A percentile compares a stretch with the other conserved stretches of the same genome.
Conservation (phyloP, 2,797 vertebrate species). For the Gymnothorax javanicus region DNA sequence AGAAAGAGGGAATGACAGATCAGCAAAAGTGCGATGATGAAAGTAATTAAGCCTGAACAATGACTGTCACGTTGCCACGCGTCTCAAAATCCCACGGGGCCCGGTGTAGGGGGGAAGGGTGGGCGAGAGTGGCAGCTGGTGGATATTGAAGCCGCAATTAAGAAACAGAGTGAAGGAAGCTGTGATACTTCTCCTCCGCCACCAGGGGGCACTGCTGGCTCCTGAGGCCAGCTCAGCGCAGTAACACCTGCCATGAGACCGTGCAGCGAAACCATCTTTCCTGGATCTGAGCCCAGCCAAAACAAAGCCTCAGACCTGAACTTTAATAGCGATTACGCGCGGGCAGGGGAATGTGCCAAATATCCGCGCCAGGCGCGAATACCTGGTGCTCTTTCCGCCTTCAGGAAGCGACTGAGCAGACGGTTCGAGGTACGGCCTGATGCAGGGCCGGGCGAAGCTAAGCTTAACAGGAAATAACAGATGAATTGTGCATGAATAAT, state of each 20-base stretch:
- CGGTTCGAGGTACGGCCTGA: neutral
- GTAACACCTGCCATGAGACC: neutral
- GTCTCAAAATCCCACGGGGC: neutral
- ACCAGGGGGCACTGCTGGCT: neutral
- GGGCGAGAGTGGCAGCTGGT: constrained; percentile 3
- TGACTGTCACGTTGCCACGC: neutral
- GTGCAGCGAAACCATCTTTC: neutral
- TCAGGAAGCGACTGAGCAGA: neutral
- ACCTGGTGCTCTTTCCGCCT: neutral
- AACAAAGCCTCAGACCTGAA: neutral
- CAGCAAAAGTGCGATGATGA: neutral
- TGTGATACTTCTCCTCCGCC: neutral
- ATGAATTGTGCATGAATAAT: neutral
- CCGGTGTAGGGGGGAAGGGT: too few relatives aligned
- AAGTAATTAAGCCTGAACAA: constrained; percentile 11
- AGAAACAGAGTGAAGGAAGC: neutral
- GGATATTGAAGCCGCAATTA: neutral
- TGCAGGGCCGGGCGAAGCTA: neutral
- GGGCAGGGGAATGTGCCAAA: neutral
- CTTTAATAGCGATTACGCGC: constrained; percentile 6
- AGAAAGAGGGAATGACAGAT: neutral
- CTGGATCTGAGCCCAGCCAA: neutral
- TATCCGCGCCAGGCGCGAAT: neutral
- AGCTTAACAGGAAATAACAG: constrained; percentile 5
- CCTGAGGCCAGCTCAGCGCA: neutral